Percentiles rank a stretch among this genome's conserved stretches.
These are phyloP conservation scores for Cathartes aura DNA, from an alignment of 2,113 vertebrate genomes.

Conservation along the genomic window DNA sequence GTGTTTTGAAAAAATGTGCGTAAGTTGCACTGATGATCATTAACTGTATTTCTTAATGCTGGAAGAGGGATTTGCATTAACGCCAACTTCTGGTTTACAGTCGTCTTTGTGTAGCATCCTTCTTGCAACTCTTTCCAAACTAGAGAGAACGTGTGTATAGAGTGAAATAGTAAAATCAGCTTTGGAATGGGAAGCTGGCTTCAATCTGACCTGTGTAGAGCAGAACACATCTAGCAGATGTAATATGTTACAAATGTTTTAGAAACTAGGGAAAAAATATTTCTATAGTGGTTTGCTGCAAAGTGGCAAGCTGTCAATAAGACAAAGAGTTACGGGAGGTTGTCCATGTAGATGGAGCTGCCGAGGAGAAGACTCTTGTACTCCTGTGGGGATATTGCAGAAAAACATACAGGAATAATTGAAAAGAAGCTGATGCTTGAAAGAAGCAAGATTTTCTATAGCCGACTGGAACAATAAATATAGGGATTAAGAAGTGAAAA, in stretches of 20 bases:
- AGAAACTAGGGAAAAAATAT: background rate
- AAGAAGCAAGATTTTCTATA: background rate
- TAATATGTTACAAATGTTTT: background rate
- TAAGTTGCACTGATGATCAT: background rate
- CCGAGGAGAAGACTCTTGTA: background rate
- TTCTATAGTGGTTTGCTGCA: background rate
- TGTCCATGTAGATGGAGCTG: background rate
- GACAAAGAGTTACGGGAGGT: background rate
- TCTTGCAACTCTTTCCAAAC: background rate
- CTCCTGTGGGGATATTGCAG: background rate
- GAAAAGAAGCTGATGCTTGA: background rate
- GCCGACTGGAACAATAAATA: background rate
- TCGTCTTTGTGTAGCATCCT: background rate
- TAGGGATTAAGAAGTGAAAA: background rate
- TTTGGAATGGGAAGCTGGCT: slow-evolving; percentile 11
- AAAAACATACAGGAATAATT: background rate
- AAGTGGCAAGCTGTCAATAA: background rate
- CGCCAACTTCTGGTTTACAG: background rate
- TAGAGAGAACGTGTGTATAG: background rate
- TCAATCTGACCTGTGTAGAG: background rate
- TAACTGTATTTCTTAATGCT: background rate
- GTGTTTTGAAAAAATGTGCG: background rate
- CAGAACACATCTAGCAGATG: slow-evolving; percentile 9
- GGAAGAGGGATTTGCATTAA: background rate
- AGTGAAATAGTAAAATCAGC: background rate